Evolutionary conservation across 2,797 vertebrate genomes (phyloP).

Genomic region (Acanthurus leucopareius): DNA sequence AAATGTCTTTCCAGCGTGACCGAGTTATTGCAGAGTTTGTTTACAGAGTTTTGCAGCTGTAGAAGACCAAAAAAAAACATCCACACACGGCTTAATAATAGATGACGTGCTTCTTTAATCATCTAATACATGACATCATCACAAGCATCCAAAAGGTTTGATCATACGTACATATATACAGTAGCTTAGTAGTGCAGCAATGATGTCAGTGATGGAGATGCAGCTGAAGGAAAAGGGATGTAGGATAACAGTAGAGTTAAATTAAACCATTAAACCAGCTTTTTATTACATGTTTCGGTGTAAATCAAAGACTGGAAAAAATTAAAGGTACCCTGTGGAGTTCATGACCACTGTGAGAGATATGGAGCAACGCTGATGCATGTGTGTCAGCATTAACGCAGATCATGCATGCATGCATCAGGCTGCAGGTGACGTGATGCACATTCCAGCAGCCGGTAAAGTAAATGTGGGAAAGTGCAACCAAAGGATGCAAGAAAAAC

Average conservation of each 20-base stretch:
- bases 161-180: conserved; percentile 66
- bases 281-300: conserved; percentile 9
- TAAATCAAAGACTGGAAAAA: neutral
- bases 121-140: conserved; percentile 18
- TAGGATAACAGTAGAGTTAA: too few species aligned
- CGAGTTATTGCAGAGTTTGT: conserved; percentile 1
- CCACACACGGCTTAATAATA: conserved; percentile 14
- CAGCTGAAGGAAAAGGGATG: conserved; percentile 18
- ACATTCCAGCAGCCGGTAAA: neutral
- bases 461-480: neutral
- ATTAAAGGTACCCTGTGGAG: neutral
- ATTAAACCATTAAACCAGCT: conserved; percentile 6
- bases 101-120: conserved; percentile 34
- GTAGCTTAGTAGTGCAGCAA: conserved; percentile 5
- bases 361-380: neutral
- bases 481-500: neutral
- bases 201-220: conserved; percentile 11
- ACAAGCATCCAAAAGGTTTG: conserved; percentile 30
- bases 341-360: neutral
- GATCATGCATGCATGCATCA: neutral
- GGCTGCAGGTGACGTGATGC: neutral
- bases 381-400: neutral
- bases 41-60: too few species aligned
- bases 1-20: conserved; percentile 4
- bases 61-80: neutral